Conservation (phyloP, 2,888 invertebrate genomes). For the Caenorhabditis sp. region DNA sequence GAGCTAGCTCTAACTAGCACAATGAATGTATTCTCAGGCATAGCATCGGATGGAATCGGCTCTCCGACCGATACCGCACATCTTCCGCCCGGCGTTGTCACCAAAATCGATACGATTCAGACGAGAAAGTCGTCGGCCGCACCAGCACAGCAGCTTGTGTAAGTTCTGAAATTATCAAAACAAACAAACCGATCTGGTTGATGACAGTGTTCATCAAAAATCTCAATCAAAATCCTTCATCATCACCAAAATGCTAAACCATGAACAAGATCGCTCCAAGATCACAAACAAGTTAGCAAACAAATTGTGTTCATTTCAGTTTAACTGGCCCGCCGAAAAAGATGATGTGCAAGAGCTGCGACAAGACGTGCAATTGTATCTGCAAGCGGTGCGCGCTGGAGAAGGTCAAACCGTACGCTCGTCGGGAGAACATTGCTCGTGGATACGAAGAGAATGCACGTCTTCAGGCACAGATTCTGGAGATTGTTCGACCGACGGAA, state of each 20-base stretch:
- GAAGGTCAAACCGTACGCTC: constrained; percentile 62
- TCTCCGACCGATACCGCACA: constrained; percentile 67
- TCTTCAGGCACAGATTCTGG: constrained; percentile 30
- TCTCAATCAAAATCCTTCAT: too few relatives aligned
- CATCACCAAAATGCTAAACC: too few relatives aligned
- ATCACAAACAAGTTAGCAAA: too few relatives aligned
- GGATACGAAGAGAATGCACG: constrained; percentile 40
- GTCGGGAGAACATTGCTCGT: constrained; percentile 48
- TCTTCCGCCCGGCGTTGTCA: constrained; percentile 67
- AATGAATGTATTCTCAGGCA: constrained; percentile 28
- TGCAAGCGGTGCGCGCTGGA: constrained; percentile 69
- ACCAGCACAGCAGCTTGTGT: too few relatives aligned
- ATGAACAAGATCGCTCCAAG: too few relatives aligned
- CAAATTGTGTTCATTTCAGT: too few relatives aligned
- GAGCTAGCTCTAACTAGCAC: neutral
- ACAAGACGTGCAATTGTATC: constrained; percentile 51
- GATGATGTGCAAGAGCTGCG: constrained; percentile 62
- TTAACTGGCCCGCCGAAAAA: constrained; percentile 11
- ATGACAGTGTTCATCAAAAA: too few relatives aligned
- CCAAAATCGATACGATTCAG: constrained; percentile 67
- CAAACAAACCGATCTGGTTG: too few relatives aligned
- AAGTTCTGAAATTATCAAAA: too few relatives aligned
- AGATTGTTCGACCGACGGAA: constrained; percentile 10
- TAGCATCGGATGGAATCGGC: constrained; percentile 66
- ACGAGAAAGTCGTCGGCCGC: constrained; percentile 52